Base-by-base conservation (phyloP, 2,113 vertebrate genomes). In the Neoarius graeffei region DNA sequence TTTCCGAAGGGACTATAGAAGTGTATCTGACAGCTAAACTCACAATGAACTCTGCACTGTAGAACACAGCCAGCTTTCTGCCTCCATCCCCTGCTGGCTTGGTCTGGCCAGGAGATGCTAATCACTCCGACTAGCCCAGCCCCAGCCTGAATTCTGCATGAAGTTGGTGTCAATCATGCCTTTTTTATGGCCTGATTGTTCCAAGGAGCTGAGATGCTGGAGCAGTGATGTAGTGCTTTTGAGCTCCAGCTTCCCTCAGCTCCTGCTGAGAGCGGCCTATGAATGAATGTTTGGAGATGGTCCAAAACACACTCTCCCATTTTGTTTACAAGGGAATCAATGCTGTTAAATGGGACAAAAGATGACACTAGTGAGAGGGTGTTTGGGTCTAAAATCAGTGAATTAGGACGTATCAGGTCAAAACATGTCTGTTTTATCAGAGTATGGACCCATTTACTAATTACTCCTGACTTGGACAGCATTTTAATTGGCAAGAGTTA, bases 81-180 rank as follows among this genome's bases (percentile, higher is more conserved):
- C 64, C 82, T 69, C 77, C 86, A 67, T 81, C 77, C 66, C 57
- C 64, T 54, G 59, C 35, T 27, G 50, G 76, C 79, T 15, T 13
- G 56, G 81, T 85, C 85, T 74, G 48, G 84, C 71, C 86, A 19
- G 48, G 59, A 59, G 83, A 86, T 86, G 84, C 69, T 85, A 88
- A 88, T 88, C 76, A 85, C 71, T 69, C 80, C 83, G 83, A 90
- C 85, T 80, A 77, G 35, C 27, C 77, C 30, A 66, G 80, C 81
- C 86, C 64, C 74, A 83, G 83, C 42, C 85, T 87, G 71, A 87
- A 83, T 89, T 76, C 86, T 87, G 67, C 79, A 83, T 80, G 83
- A 66, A 86, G 87, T 67, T n/a, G 0, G 80, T 90, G 90, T 91
- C 89, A 90, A 88, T 90, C 90, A 90, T n/a, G 66, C 83, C 76